These are phyloP conservation scores for Cyclopterus lumpus DNA, from an alignment of 2,797 vertebrate genomes.

Conservation along the genomic window DNA sequence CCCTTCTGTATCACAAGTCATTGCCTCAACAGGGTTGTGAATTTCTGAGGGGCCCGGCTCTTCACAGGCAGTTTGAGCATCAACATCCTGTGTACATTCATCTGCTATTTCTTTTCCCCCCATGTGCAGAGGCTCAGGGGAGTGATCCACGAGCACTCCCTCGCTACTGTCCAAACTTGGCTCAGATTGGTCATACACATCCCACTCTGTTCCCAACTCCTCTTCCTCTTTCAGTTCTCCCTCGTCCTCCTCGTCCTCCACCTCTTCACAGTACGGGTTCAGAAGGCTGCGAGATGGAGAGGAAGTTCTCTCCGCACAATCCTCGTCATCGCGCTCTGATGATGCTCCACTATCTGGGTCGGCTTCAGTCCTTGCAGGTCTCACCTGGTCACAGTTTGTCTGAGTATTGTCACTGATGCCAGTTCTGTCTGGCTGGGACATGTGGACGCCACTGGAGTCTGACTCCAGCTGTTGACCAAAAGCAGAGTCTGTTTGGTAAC, in stretches of 20 bases:
- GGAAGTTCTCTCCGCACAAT: conserved; percentile 54
- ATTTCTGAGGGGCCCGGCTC: conserved; percentile 55
- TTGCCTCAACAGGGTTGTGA: conserved; percentile 28
- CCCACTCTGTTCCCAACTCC: conserved; percentile 65
- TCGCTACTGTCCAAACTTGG: conserved; percentile 68
- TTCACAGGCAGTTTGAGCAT: conserved; percentile 60
- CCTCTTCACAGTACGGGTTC: conserved; percentile 68
- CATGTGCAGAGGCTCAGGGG: conserved; percentile 50
- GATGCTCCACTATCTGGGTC: conserved; percentile 79
- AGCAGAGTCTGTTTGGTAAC: conserved; percentile 72
- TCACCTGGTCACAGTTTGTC: conserved; percentile 60
- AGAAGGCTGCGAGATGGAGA: conserved; percentile 50
- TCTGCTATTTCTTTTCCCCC: conserved; percentile 54
- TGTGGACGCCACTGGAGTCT: conserved; percentile 78
- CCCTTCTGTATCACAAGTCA: conserved; percentile 56
- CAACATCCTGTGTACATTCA: conserved; percentile 70
- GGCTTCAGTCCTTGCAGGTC: conserved; percentile 68
- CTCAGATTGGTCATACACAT: conserved; percentile 71
- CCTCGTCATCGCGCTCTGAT: conserved; percentile 69
- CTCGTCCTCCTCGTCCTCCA: conserved; percentile 54
- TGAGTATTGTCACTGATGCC: conserved; percentile 56
- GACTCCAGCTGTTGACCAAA: conserved; percentile 76
- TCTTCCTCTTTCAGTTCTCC: conserved; percentile 46
- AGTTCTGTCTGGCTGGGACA: conserved; percentile 73
- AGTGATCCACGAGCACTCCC: conserved; percentile 58